These are phyloP conservation scores for Allacma fusca DNA, from an alignment of 2,888 invertebrate genomes.

Conservation along the genomic window DNA sequence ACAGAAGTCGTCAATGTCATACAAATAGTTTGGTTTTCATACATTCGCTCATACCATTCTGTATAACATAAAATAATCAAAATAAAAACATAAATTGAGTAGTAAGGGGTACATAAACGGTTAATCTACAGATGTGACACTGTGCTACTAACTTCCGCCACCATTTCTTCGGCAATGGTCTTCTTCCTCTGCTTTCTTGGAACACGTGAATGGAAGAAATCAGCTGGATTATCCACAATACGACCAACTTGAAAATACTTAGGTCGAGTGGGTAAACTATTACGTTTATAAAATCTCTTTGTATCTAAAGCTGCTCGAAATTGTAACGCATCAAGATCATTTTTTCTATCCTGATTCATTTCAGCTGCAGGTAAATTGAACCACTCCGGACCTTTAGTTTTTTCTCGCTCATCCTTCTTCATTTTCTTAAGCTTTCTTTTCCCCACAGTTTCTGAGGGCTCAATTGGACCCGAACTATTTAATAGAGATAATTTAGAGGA, in stretches of 20 bases:
- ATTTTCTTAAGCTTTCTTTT: constrained; percentile 50
- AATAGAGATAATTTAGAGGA: constrained; percentile 43
- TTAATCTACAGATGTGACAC: constrained; percentile 20
- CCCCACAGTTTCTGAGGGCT: constrained; percentile 48
- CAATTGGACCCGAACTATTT: constrained; percentile 44
- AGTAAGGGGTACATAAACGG: not conserved
- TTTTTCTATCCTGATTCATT: constrained; percentile 84
- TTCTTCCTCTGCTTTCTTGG: constrained; percentile 86
- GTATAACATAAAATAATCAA: not conserved
- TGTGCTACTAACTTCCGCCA: constrained; percentile 45
- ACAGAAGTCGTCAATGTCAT: not conserved
- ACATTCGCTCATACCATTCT: not conserved
- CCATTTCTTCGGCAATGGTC: constrained; percentile 86
- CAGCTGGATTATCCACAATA: constrained; percentile 81
- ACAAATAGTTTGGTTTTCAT: not conserved
- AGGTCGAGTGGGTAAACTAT: constrained; percentile 83
- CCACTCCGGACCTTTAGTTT: constrained; percentile 88
- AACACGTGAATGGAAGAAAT: constrained; percentile 83
- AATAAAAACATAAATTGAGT: constrained; percentile 17
- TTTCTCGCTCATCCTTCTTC: constrained; percentile 73
- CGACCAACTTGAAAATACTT: constrained; percentile 89
- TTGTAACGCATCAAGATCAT: constrained; percentile 86
- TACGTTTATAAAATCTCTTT: constrained; percentile 93
- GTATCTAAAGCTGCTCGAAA: constrained; percentile 93
- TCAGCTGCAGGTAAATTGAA: constrained; percentile 88